Base-by-base conservation (phyloP, 2,113 vertebrate species). In the Riparia riparia region DNA sequence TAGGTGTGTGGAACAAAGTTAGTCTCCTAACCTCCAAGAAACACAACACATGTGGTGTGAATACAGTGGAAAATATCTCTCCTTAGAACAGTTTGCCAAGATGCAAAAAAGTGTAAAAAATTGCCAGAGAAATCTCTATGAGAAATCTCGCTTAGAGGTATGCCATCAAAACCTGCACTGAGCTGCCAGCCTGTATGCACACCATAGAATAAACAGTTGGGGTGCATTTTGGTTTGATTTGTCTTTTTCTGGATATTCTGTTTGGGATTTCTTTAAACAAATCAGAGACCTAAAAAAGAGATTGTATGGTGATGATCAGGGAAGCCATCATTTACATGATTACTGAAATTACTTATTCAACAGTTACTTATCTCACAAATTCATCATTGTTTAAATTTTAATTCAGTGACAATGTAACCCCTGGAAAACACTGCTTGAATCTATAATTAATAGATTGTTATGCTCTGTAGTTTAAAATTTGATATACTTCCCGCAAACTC, bases 321-420 rank as follows among this genome's bases (percentile, higher is more conserved):
- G 31, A 96, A 91, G 29, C 21, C 1, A 0, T 80, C 78, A 87
- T 85, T 84, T 82, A 69, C n/a, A 51, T 57, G 50, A 86, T 73
- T 90, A 82, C 56, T 80, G 78, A 94, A 91, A 91, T 80, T 65
- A 88, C 60, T 94, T 94, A 88, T 88, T 91, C 82, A 93, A 44
- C 34, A 83, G 58, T 78, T 78, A 86, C 64, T 86, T 78, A 51
- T 71, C 82, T 93, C 74, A 70, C 57, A 24, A 83, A 90, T 93
- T 91, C 74, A 91, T 82, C 63, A n/a, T 22, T 77, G 77, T 82
- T 95, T 93, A 95, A 93, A 95, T 88, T 89, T 91, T 96, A 94
- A 95, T 94, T 90, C 68, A 58, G 68, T 86, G 84, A 88, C 92
- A 94, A 79, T 63, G 63, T 93, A 95, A 93, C 71, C 79, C 82